These are phyloP conservation scores for Branchinecta sandiegonensis DNA, from an alignment of 2,888 invertebrate genomes.

Conservation along the genomic window DNA sequence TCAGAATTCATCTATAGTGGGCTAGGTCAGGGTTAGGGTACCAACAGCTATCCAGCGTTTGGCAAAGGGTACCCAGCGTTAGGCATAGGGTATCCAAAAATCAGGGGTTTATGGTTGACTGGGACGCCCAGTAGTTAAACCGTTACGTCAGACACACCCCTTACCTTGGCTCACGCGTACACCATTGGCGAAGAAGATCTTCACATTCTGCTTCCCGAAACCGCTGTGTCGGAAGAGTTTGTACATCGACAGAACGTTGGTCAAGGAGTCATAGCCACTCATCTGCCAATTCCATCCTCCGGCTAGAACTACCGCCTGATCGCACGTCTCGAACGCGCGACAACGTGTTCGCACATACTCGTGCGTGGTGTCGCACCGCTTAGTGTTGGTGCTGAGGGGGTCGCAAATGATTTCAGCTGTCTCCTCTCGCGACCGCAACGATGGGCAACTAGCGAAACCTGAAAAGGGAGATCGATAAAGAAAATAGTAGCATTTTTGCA, in stretches of 20 bases:
- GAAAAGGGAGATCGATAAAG: neutral
- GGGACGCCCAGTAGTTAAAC: too few relatives aligned
- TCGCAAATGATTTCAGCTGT: slow-evolving; percentile 35
- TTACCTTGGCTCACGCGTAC: slow-evolving; percentile 32
- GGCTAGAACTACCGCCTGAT: slow-evolving; percentile 39
- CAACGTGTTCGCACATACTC: slow-evolving; percentile 34
- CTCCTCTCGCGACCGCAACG: slow-evolving; percentile 32
- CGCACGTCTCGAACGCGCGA: slow-evolving; percentile 38
- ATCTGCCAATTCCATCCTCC: slow-evolving; percentile 40
- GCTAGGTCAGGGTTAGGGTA: too few relatives aligned
- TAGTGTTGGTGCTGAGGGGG: slow-evolving; percentile 36
- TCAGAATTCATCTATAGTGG: too few relatives aligned
- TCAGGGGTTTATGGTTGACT: too few relatives aligned
- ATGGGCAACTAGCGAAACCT: slow-evolving; percentile 35
- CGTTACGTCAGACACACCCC: slow-evolving; percentile 13
- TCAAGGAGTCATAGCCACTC: slow-evolving; percentile 32
- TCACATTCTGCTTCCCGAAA: slow-evolving; percentile 37
- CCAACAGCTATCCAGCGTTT: too few relatives aligned
- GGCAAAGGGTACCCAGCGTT: too few relatives aligned
- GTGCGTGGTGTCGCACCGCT: slow-evolving; percentile 35
- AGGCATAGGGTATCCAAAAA: too few relatives aligned
- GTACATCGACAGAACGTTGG: slow-evolving; percentile 35
- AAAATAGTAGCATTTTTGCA: too few relatives aligned
- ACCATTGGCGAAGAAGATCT: slow-evolving; percentile 40
- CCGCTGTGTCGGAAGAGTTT: slow-evolving; percentile 36